phyloP scores from a whole-genome alignment of 2,888 invertebrate species.

The Bembecia ichneumoniformis region DNA sequence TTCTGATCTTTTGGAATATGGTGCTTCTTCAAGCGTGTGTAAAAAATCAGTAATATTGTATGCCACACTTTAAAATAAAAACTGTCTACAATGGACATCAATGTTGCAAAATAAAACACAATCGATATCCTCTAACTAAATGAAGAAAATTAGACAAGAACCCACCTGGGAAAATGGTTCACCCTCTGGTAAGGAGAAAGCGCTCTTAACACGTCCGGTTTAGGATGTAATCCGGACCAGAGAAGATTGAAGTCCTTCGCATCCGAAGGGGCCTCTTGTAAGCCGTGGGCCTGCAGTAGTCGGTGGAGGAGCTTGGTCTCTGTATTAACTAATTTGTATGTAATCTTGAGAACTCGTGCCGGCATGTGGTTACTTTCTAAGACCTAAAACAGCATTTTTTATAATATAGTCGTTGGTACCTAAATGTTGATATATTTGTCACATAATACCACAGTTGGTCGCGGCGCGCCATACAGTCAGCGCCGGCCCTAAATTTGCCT shows the following conservation, averaged over 20 bases:
- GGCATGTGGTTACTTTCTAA: conserved; percentile 73
- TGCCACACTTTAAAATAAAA: neutral
- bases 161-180: conserved; percentile 93
- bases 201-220: conserved; percentile 87
- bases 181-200: conserved; percentile 92
- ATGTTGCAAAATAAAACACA: neutral
- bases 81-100: neutral
- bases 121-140: neutral
- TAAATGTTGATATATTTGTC: too few relatives aligned
- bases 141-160: neutral
- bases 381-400: conserved; percentile 28
- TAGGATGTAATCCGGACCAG: conserved; percentile 95
- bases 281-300: conserved; percentile 83
- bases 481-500: too few relatives aligned
- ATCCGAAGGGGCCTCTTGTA: conserved; percentile 74
- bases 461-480: too few relatives aligned
- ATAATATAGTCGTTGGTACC: too few relatives aligned
- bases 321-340: conserved; percentile 85
- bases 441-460: too few relatives aligned
- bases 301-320: conserved; percentile 85
- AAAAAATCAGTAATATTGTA: too few relatives aligned
- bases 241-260: conserved; percentile 86
- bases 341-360: conserved; percentile 78
- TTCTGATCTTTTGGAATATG: too few relatives aligned
- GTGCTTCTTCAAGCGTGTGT: too few relatives aligned